phyloP scores from a whole-genome alignment of 2,113 vertebrate genomes.

The Melanostigma gelatinosum region DNA sequence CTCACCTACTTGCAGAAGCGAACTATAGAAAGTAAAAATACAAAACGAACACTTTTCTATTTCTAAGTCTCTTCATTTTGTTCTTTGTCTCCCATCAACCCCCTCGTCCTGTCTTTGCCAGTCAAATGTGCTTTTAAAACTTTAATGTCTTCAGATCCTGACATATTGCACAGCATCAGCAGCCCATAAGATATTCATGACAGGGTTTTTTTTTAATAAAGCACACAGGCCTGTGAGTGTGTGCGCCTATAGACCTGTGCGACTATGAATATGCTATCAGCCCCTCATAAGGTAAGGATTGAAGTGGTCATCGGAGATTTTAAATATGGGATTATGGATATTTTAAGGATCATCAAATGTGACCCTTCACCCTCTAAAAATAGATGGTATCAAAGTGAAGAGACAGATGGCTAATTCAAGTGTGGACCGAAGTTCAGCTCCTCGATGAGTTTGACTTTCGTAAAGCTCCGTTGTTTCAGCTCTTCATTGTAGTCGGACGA shows the following conservation, averaged over 20 bases:
- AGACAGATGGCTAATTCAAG: conserved; percentile 32
- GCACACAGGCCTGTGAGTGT: conserved; percentile 43
- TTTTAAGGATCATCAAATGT: conserved; percentile 63
- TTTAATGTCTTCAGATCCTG: conserved; percentile 72
- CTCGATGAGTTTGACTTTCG: conserved; percentile 38
- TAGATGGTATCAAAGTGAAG: conserved; percentile 44
- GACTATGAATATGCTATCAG: conserved; percentile 77
- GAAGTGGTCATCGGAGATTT: conserved; percentile 60
- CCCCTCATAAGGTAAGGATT: conserved; percentile 61
- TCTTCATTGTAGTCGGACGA: background rate
- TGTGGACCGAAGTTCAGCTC: conserved; percentile 44
- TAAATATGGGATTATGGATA: conserved; percentile 77
- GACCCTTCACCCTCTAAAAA: conserved; percentile 77
- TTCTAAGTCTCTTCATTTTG: conserved; percentile 33
- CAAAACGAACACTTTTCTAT: background rate
- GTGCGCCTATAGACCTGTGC: conserved; percentile 63
- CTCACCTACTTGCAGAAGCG: conserved; percentile 16
- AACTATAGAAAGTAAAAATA: conserved; percentile 1
- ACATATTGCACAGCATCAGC: conserved; percentile 72
- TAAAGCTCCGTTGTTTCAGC: background rate
- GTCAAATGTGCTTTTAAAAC: conserved; percentile 61
- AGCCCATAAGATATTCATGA: conserved; percentile 80
- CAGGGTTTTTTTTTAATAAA: conserved; percentile 70
- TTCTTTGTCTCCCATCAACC: background rate
- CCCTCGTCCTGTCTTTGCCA: conserved; percentile 16